Conservation (phyloP, 2,797 vertebrate species). For the Triplophysa bombifrons region DNA sequence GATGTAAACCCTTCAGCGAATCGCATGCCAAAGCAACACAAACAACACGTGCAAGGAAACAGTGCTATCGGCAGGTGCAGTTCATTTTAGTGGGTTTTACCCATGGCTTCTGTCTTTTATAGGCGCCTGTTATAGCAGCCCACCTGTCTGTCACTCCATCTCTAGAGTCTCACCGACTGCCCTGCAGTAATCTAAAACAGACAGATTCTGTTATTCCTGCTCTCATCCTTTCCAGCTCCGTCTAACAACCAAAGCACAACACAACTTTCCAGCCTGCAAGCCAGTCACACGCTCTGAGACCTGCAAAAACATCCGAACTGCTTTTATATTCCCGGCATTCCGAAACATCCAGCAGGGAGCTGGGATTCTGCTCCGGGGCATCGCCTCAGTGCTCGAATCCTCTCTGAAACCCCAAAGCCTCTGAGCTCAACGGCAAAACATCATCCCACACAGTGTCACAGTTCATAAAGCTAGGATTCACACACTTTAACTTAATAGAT, state of each 20-base stretch:
- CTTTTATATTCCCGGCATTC: constrained; percentile 1
- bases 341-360: constrained; percentile 10
- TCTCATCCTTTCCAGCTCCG: constrained; percentile 6
- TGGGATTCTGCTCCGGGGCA: constrained; percentile 28
- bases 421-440: constrained; percentile 26
- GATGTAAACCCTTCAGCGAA: neutral
- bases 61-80: neutral
- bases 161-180: constrained; percentile 31
- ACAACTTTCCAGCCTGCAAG: constrained; percentile 1
- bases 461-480: neutral
- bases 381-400: neutral
- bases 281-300: neutral
- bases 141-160: constrained; percentile 39
- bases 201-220: constrained; percentile 4
- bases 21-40: neutral
- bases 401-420: constrained; percentile 22
- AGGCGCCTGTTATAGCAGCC: constrained; percentile 30
- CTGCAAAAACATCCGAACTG: constrained; percentile 6
- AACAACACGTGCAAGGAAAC: neutral
- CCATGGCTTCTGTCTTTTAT: constrained; percentile 42
- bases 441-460: constrained; percentile 11
- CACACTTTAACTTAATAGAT: neutral
- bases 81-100: constrained; percentile 24
- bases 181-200: constrained; percentile 20
- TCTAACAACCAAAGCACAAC: neutral